These are phyloP conservation scores for Hydra vulgaris DNA, from an alignment of 30 jellyfish, hydroid and myxozoan species.

Conservation along the genomic window DNA sequence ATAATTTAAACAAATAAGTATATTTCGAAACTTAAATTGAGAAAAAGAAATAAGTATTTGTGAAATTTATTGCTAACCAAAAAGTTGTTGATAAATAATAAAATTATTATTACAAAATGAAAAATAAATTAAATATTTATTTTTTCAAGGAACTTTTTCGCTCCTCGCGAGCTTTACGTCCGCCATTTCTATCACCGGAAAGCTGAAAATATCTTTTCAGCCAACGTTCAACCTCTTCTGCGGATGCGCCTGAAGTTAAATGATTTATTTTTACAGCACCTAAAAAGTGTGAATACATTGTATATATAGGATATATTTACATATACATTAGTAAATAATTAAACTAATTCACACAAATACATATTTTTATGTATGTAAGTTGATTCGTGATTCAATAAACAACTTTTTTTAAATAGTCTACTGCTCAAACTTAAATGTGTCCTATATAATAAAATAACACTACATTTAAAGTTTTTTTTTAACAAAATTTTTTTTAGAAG, in stretches of 20 bases:
- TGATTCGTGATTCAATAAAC: neutral
- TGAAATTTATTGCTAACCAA: neutral
- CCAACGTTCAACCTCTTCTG: neutral
- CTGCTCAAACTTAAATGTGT: neutral
- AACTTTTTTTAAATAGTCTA: neutral
- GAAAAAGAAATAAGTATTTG: neutral
- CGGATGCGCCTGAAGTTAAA: neutral
- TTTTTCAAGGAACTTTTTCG: neutral
- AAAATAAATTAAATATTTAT: no score
- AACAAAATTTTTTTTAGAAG: neutral
- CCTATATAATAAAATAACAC: neutral
- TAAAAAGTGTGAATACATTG: neutral
- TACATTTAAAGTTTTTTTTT: neutral
- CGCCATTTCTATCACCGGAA: neutral
- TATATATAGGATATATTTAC: neutral
- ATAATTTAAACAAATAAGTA: neutral
- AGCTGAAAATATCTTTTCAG: neutral
- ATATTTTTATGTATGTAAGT: neutral
- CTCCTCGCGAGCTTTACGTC: neutral
- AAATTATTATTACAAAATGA: neutral
- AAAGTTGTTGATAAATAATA: neutral
- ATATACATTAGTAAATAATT: neutral
- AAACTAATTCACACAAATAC: neutral
- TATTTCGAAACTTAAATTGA: neutral
- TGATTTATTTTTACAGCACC: neutral